Conservation (phyloP, 2,888 invertebrate genomes). For the Geotrupes spiniger region DNA sequence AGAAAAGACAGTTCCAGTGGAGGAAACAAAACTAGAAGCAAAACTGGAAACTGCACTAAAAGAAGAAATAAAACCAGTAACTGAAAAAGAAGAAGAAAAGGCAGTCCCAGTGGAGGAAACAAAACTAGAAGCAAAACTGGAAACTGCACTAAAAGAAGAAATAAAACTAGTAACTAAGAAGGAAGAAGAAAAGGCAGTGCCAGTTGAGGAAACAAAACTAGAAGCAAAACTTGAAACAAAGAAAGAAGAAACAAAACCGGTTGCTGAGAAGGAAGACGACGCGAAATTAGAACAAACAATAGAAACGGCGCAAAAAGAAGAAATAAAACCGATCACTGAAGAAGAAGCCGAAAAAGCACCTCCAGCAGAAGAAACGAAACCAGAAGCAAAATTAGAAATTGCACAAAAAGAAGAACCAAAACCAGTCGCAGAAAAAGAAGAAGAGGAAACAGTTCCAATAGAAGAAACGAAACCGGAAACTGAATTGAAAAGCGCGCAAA, state of each 20-base stretch:
- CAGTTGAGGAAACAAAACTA: background rate
- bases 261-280: constrained; percentile 6
- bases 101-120: background rate
- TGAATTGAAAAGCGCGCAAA: background rate
- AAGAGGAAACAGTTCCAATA: background rate
- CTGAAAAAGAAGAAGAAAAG: constrained; percentile 8
- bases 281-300: constrained; percentile 1
- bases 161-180: constrained; percentile 1
- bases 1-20: background rate
- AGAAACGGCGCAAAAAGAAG: no score
- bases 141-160: constrained; percentile 1
- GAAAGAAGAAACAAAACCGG: constrained; percentile 5
- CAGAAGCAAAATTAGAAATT: constrained; percentile 1
- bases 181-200: constrained; percentile 1
- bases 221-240: background rate
- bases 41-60: background rate
- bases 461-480: background rate
- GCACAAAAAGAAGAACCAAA: background rate
- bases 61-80: constrained; percentile 5
- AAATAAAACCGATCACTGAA: background rate
- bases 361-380: background rate
- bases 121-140: background rate
- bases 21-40: background rate
- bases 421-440: background rate
- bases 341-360: background rate